Percentiles rank a stretch among this genome's conserved stretches.
phyloP scores from a whole-genome alignment of 2,888 invertebrate genomes.

The Drosophila prolongata region DNA sequence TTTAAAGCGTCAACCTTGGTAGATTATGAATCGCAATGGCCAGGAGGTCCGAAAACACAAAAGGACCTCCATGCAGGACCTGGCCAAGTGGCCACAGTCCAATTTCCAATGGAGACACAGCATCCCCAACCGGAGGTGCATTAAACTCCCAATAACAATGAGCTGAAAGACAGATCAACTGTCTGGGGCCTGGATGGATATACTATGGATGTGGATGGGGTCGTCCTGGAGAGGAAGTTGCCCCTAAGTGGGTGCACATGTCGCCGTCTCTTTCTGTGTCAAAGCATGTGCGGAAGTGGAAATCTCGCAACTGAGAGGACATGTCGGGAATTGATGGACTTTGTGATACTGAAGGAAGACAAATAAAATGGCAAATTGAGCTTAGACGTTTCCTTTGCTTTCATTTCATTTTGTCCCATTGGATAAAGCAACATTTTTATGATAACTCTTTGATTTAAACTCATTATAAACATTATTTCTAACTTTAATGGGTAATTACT shows the following conservation, averaged over 20 bases:
- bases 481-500: no score
- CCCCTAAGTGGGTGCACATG: constrained; percentile 32
- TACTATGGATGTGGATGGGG: neutral
- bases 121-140: constrained; percentile 3
- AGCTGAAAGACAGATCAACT: constrained; percentile 22
- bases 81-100: neutral
- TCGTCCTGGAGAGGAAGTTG: constrained; percentile 16
- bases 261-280: constrained; percentile 5
- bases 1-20: constrained; percentile 1
- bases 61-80: neutral
- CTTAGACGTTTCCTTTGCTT: no score
- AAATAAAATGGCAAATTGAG: no score
- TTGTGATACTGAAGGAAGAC: neutral
- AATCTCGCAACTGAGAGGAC: neutral
- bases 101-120: neutral
- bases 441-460: no score
- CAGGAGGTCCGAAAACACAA: constrained; percentile 2
- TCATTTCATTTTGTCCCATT: no score
- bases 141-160: constrained; percentile 38
- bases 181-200: constrained; percentile 4
- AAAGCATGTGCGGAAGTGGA: constrained; percentile 9
- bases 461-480: no score
- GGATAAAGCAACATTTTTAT: neutral
- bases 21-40: constrained; percentile 13
- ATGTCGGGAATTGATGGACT: neutral